A percentile compares a stretch with the other conserved stretches of the same genome.
Conservation (phyloP, 2,797 vertebrate genomes). For the Phrynocephalus vlangalii region DNA sequence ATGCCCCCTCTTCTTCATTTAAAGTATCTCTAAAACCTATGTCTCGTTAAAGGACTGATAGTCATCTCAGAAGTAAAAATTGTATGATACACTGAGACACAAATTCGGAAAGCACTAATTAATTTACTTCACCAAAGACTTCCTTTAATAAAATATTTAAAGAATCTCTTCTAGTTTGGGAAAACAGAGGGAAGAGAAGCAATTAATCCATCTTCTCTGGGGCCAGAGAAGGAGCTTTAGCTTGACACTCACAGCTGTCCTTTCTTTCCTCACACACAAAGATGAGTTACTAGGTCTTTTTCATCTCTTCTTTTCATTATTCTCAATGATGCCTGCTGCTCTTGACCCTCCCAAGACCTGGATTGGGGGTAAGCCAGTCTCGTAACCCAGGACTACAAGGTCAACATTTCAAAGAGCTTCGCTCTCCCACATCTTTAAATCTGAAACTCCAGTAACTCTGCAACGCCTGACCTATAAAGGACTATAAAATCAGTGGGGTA, state of each 20-base stretch:
- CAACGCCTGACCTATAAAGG: constrained; percentile 60
- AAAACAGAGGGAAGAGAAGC: neutral
- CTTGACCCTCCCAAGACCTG: constrained; percentile 60
- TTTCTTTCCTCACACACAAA: constrained; percentile 54
- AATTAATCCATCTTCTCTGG: constrained; percentile 59
- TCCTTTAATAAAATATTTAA: constrained; percentile 49
- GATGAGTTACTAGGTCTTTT: constrained; percentile 58
- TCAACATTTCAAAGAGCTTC: constrained; percentile 64
- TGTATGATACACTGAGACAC: neutral
- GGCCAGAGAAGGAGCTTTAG: constrained; percentile 45
- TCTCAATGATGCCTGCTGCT: constrained; percentile 51
- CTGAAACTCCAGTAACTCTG: constrained; percentile 53
- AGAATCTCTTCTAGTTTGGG: constrained; percentile 20
- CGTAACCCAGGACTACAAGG: constrained; percentile 49
- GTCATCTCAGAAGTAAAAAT: constrained; percentile 10
- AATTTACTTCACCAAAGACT: constrained; percentile 25
- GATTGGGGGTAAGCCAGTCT: constrained; percentile 51
- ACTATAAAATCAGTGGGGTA: constrained; percentile 52
- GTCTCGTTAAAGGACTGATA: neutral
- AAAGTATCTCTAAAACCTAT: neutral
- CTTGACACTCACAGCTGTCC: constrained; percentile 47
- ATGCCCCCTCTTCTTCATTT: neutral
- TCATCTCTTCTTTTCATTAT: constrained; percentile 61
- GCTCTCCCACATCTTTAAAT: constrained; percentile 63
- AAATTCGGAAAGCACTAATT: constrained; percentile 27